phyloP scores from a whole-genome alignment of 1,140 invertebrate genomes.

The Habropoda laboriosa region DNA sequence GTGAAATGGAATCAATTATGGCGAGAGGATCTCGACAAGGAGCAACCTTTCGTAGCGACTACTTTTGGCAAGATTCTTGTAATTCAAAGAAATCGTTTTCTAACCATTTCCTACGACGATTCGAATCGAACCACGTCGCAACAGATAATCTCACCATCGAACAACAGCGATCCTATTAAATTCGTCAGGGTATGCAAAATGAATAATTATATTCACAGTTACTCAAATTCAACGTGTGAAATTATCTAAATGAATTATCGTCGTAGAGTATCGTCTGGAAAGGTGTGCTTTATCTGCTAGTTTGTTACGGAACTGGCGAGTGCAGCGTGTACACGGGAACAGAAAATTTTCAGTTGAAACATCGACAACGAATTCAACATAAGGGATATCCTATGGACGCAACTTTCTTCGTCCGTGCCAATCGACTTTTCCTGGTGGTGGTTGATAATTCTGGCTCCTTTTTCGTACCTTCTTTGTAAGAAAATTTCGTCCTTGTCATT shows the following conservation, averaged over 20 bases:
- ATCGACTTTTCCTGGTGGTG: slow-evolving; percentile 66
- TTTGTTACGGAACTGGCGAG: slow-evolving; percentile 52
- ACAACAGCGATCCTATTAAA: slow-evolving; percentile 9
- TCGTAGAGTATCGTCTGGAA: slow-evolving; percentile 64
- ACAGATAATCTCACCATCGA: slow-evolving; percentile 30
- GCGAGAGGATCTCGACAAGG: slow-evolving; percentile 3
- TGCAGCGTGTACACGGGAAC: slow-evolving; percentile 61
- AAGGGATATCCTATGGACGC: slow-evolving; percentile 59
- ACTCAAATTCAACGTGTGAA: neutral
- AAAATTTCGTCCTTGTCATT: too few species aligned
- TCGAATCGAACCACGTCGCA: slow-evolving; percentile 36
- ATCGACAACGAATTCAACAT: slow-evolving; percentile 55
- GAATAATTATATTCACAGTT: neutral
- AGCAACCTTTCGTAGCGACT: slow-evolving; percentile 45
- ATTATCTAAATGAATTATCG: neutral
- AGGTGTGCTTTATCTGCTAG: slow-evolving; percentile 56
- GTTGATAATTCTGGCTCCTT: slow-evolving; percentile 48
- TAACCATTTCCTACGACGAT: slow-evolving; percentile 17
- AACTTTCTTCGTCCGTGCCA: slow-evolving; percentile 60
- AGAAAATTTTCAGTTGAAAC: slow-evolving; percentile 29
- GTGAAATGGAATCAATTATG: slow-evolving; percentile 60
- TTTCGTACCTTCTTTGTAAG: slow-evolving; percentile 60
- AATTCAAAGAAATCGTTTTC: slow-evolving; percentile 51
- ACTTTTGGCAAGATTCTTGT: slow-evolving; percentile 53
- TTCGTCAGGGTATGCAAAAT: slow-evolving; percentile 57